phyloP scores from a whole-genome alignment of 2,888 invertebrate genomes.

The Mylabris sibirica region DNA sequence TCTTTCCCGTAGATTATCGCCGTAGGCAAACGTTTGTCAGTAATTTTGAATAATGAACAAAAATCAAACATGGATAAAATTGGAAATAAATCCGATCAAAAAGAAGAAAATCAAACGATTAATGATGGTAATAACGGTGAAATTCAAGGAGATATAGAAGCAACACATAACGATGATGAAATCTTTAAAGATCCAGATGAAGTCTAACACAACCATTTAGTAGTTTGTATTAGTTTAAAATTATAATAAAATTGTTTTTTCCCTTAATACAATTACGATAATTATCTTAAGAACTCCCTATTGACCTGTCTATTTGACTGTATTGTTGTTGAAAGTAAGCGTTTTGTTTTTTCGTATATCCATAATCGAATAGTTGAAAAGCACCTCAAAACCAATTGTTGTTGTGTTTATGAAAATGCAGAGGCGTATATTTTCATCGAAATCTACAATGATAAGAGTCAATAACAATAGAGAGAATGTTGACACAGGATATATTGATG shows the following conservation, averaged over 20 bases:
- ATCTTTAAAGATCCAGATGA: constrained; percentile 6
- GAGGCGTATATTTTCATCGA: background rate
- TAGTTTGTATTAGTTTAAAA: too few relatives aligned
- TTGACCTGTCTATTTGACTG: too few relatives aligned
- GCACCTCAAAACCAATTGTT: too few relatives aligned
- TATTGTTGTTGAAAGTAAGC: too few relatives aligned
- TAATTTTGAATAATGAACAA: background rate
- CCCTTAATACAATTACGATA: too few relatives aligned
- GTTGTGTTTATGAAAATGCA: too few relatives aligned
- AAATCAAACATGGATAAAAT: background rate
- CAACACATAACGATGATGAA: background rate
- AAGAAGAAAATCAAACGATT: background rate
- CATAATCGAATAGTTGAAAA: too few relatives aligned
- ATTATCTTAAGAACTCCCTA: too few relatives aligned
- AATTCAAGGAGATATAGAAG: background rate
- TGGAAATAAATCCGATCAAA: background rate
- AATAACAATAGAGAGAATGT: background rate
- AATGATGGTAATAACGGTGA: background rate
- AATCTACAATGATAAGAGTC: background rate
- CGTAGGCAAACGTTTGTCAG: constrained; percentile 8
- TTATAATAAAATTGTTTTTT: too few relatives aligned
- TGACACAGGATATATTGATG: background rate
- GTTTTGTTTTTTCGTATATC: too few relatives aligned
- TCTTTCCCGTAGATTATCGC: background rate
- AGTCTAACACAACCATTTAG: too few relatives aligned